These are phyloP conservation scores for Sicus ferrugineus DNA, from an alignment of 2,888 invertebrate species.

Conservation along the genomic window DNA sequence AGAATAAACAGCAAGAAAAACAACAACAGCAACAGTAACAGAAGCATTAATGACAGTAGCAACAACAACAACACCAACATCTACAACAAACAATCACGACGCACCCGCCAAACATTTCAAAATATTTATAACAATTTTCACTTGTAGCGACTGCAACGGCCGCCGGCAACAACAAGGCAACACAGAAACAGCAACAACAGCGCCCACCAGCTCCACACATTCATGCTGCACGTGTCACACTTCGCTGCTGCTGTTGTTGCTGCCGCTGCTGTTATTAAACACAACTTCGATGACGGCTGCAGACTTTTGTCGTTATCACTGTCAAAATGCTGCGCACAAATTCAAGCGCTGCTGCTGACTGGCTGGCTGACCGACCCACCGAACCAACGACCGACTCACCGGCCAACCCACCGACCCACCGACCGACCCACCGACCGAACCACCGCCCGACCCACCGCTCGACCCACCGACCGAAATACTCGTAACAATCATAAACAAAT, in stretches of 20 bases:
- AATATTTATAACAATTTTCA: constrained; percentile 58
- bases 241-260: background rate
- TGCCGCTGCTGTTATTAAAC: background rate
- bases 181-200: constrained; percentile 23
- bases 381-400: no score
- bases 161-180: constrained; percentile 27
- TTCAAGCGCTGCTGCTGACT: constrained; percentile 43
- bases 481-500: constrained; percentile 60
- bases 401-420: no score
- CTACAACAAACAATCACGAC: background rate
- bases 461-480: no score
- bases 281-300: background rate
- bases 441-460: no score
- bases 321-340: constrained; percentile 33
- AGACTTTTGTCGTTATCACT: constrained; percentile 38
- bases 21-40: no score
- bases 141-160: constrained; percentile 48
- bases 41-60: background rate
- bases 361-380: constrained; percentile 47
- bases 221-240: background rate
- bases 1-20: no score
- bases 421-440: no score
- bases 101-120: background rate
- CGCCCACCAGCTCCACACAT: constrained; percentile 2
- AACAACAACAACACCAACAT: background rate